These are phyloP conservation scores for Camponotus fellah DNA, from an alignment of 2,888 invertebrate genomes.

Conservation along the genomic window DNA sequence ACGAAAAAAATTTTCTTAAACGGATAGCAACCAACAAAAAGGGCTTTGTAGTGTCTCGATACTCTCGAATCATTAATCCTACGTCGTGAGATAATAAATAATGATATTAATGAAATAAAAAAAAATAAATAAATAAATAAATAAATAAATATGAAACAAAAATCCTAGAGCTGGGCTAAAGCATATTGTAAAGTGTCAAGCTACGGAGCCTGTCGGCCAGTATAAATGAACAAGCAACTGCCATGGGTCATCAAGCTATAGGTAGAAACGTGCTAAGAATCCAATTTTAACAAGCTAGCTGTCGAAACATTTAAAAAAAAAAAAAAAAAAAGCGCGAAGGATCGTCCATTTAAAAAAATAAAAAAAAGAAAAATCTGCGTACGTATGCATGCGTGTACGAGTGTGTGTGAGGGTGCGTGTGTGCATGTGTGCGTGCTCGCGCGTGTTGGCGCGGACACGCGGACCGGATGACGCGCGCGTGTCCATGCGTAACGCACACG, in stretches of 20 bases:
- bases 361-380: conserved; percentile 63
- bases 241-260: conserved; percentile 82
- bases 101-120: conserved; percentile 63
- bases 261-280: conserved; percentile 82
- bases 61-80: conserved; percentile 76
- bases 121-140: conserved; percentile 27
- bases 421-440: not conserved
- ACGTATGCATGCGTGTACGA: conserved; percentile 57
- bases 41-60: conserved; percentile 78
- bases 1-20: conserved; percentile 75
- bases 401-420: not conserved
- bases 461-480: conserved; percentile 12
- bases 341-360: conserved; percentile 72
- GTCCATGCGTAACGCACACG: not conserved
- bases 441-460: conserved; percentile 32
- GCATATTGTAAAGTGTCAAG: conserved; percentile 72
- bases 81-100: conserved; percentile 75
- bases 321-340: conserved; percentile 73
- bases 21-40: conserved; percentile 73
- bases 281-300: conserved; percentile 82
- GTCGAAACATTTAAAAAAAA: conserved; percentile 74
- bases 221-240: conserved; percentile 84
- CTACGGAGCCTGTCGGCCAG: conserved; percentile 82
- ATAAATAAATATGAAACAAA: conserved; percentile 60
- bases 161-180: conserved; percentile 72